Percentiles rank a stretch among this genome's conserved stretches.
Evolutionary conservation across 2,113 vertebrate genomes (phyloP).

Genomic region (Amphiprion percula): DNA sequence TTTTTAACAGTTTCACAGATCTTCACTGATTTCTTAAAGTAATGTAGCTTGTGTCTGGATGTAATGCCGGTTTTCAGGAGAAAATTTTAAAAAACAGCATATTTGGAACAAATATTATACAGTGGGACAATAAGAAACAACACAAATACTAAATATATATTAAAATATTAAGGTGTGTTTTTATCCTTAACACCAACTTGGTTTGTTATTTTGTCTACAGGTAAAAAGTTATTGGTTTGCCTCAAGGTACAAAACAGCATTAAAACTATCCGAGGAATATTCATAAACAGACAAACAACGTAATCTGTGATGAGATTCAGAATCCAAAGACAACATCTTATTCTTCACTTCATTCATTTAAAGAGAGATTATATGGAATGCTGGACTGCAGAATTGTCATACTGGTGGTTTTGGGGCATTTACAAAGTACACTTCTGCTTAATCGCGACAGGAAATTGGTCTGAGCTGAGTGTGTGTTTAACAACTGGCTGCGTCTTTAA

Average conservation of each 20-base stretch:
- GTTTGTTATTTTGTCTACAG: too few species aligned
- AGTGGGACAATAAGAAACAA: too few species aligned
- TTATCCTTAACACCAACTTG: too few species aligned
- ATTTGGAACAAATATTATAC: too few species aligned
- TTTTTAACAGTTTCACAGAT: too few species aligned
- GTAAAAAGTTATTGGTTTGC: too few species aligned
- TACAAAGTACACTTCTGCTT: slow-evolving; percentile 42
- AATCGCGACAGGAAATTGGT: slow-evolving; percentile 59
- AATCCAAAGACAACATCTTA: neutral
- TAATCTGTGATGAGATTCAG: neutral
- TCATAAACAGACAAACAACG: neutral
- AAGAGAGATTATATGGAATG: slow-evolving; percentile 34
- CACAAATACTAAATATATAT: too few species aligned
- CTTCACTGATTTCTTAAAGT: too few species aligned
- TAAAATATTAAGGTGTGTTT: too few species aligned
- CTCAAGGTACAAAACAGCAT: neutral
- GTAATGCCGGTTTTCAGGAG: too few species aligned
- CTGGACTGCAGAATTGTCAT: slow-evolving; percentile 12
- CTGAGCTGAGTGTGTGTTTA: slow-evolving; percentile 27
- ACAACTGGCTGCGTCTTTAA: slow-evolving; percentile 40
- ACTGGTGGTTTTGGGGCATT: slow-evolving; percentile 32
- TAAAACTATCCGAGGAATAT: neutral
- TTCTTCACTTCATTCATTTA: slow-evolving; percentile 11
- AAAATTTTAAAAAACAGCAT: too few species aligned
- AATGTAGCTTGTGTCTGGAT: too few species aligned